These are phyloP conservation scores for Octomys mimax DNA, from an alignment of 2,797 vertebrate species.

Conservation along the genomic window DNA sequence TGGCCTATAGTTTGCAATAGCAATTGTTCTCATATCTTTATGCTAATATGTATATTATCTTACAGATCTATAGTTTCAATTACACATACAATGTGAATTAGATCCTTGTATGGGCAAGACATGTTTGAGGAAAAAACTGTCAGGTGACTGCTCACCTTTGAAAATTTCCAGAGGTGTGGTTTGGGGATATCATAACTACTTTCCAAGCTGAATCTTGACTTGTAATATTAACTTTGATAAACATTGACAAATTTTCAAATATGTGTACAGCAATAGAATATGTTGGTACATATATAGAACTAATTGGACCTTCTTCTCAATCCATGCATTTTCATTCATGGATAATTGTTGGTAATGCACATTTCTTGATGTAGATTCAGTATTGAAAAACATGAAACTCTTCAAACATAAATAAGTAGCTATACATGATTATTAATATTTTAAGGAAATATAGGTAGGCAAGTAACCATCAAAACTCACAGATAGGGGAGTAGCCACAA, in stretches of 20 bases:
- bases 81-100: not conserved
- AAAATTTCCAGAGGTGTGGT: not conserved
- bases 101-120: not conserved
- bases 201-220: not conserved
- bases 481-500: not conserved
- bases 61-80: not conserved
- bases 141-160: not conserved
- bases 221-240: not conserved
- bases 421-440: not conserved
- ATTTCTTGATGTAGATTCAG: not conserved
- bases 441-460: not conserved
- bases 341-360: not conserved
- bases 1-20: not conserved
- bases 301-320: not conserved
- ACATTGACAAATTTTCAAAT: conserved; percentile 47
- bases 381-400: conserved; percentile 12
- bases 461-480: not conserved
- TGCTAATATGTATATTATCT: not conserved
- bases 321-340: not conserved
- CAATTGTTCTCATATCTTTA: not conserved
- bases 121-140: not conserved
- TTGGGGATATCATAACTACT: not conserved
- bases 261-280: not conserved
- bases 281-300: not conserved
- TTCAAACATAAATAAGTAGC: not conserved